Conservation (phyloP, 2,113 vertebrate species). For the Trochalopteron elliotii region DNA sequence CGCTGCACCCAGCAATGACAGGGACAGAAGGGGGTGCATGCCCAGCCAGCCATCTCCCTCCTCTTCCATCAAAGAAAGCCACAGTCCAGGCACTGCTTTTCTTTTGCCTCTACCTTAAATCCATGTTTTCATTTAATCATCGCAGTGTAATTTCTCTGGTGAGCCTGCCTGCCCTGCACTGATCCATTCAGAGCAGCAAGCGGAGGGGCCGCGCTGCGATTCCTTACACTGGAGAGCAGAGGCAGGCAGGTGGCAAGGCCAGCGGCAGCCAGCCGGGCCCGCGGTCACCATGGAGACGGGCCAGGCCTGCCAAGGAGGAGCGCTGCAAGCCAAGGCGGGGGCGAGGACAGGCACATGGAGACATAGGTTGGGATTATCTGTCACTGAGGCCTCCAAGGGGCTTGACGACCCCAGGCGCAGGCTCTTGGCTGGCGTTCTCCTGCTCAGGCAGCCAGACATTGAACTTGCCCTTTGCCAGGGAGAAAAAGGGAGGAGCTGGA, state of each 20-base stretch:
- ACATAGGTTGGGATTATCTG: neutral
- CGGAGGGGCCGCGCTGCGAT: neutral
- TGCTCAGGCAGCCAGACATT: neutral
- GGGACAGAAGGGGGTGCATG: neutral
- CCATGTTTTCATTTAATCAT: neutral
- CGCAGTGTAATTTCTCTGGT: neutral
- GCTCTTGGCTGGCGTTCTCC: neutral
- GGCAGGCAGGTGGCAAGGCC: slow-evolving; percentile 79
- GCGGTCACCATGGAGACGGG: slow-evolving; percentile 71
- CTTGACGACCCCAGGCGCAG: neutral
- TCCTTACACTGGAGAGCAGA: slow-evolving; percentile 69
- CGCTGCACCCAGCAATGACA: neutral
- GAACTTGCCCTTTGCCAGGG: neutral
- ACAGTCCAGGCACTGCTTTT: neutral
- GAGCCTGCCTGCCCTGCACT: neutral
- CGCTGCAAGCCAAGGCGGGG: slow-evolving; percentile 1
- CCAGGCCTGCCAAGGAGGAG: slow-evolving; percentile 70
- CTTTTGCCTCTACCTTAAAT: neutral
- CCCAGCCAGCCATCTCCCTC: slow-evolving; percentile 30
- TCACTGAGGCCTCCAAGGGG: neutral
- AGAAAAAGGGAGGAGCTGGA: neutral
- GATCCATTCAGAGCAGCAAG: slow-evolving; percentile 42
- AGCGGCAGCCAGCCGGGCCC: slow-evolving; percentile 66
- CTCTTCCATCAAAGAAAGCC: slow-evolving; percentile 1
- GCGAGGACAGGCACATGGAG: neutral